Evolutionary conservation across 2,888 invertebrate genomes (phyloP).

Genomic region (Teleogryllus oceanicus): DNA sequence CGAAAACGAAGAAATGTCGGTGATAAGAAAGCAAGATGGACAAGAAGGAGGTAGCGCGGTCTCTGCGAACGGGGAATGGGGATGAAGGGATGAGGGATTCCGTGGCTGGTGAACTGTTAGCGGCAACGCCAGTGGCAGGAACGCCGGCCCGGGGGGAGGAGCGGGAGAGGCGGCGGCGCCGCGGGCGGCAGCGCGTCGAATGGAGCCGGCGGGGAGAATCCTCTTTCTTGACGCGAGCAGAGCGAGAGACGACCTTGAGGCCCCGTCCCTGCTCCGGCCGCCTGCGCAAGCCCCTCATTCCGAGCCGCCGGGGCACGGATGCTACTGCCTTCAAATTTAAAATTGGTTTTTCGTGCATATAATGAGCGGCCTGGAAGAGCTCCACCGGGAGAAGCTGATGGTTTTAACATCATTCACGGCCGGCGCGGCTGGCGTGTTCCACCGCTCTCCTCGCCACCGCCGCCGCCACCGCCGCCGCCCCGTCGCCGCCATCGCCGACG

Average conservation of each 20-base stretch:
- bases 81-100: not conserved
- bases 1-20: too few relatives aligned
- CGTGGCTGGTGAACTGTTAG: not conserved
- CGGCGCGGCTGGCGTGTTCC: not conserved
- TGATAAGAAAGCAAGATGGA: too few relatives aligned
- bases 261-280: not conserved
- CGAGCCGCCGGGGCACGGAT: constrained; percentile 2
- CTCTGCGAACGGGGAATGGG: not conserved
- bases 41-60: too few relatives aligned
- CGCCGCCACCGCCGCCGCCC: not conserved
- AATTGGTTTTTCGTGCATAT: constrained; percentile 18
- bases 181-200: constrained; percentile 18
- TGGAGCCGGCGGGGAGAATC: constrained; percentile 9
- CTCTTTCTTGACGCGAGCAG: constrained; percentile 18
- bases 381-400: constrained; percentile 7
- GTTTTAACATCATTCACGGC: constrained; percentile 18
- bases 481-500: not conserved
- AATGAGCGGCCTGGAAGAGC: constrained; percentile 18
- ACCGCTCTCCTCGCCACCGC: not conserved
- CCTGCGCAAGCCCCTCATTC: constrained; percentile 18
- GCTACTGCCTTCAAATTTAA: constrained; percentile 18
- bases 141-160: not conserved
- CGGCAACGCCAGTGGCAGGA: not conserved
- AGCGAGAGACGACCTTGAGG: not conserved
- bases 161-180: not conserved